Conservation (phyloP, 2,797 vertebrate genomes). For the Enteromius thamalakanensis region DNA sequence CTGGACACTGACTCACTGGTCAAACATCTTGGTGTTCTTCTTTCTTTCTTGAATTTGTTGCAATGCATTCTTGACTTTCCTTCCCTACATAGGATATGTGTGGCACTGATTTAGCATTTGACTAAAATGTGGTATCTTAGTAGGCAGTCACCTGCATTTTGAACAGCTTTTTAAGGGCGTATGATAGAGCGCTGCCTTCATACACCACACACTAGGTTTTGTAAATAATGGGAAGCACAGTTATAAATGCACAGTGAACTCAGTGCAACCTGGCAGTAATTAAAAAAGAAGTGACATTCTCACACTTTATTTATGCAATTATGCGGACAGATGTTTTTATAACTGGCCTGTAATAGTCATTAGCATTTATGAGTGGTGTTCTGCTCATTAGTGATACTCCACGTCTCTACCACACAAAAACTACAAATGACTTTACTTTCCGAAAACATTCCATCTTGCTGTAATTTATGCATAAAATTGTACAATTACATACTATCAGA, state of each 20-base stretch:
- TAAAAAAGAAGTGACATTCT: background rate
- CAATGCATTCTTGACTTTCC: background rate
- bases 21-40: background rate
- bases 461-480: background rate
- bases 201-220: background rate
- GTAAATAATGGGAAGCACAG: too few species aligned
- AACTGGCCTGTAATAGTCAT: background rate
- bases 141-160: background rate
- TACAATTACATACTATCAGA: background rate
- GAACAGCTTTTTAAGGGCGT: background rate
- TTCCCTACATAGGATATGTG: background rate
- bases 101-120: too few species aligned
- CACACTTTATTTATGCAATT: background rate
- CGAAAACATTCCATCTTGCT: background rate
- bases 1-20: constrained; percentile 2
- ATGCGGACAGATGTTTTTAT: background rate
- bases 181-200: background rate
- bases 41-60: too few species aligned
- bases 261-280: background rate
- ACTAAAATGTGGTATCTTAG: background rate
- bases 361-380: constrained; percentile 1
- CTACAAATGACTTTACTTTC: background rate
- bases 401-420: background rate
- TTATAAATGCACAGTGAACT: background rate
- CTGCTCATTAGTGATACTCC: background rate